phyloP scores from a whole-genome alignment of 2,888 invertebrate species.

The Polydrusus pterygomalis region DNA sequence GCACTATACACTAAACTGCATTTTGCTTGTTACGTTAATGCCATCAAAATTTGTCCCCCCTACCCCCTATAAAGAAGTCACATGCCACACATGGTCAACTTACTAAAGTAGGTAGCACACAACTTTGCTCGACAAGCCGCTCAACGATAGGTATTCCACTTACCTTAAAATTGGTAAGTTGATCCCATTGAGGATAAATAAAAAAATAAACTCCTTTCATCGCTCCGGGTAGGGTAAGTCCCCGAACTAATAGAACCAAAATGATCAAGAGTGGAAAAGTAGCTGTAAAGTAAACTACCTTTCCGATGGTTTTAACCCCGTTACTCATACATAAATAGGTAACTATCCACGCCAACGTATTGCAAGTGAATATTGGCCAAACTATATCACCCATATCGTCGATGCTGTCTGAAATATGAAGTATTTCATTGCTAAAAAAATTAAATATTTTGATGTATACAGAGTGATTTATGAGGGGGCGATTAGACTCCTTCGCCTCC shows the following conservation, averaged over 20 bases:
- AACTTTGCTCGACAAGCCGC: too few relatives aligned
- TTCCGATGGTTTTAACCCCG: constrained; percentile 91
- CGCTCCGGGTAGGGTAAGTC: constrained; percentile 88
- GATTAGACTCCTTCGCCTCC: too few relatives aligned
- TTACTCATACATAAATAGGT: constrained; percentile 90
- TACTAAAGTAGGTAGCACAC: too few relatives aligned
- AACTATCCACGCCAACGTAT: constrained; percentile 85
- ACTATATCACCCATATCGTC: constrained; percentile 85
- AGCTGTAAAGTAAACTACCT: constrained; percentile 93
- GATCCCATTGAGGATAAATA: constrained; percentile 85
- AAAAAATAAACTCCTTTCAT: constrained; percentile 85
- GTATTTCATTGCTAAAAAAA: constrained; percentile 81
- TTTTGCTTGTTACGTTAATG: too few relatives aligned
- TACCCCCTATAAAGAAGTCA: too few relatives aligned
- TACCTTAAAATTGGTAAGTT: constrained; percentile 84
- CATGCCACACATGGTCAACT: too few relatives aligned
- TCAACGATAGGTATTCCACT: constrained; percentile 4
- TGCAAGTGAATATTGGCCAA: constrained; percentile 85
- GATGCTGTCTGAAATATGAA: constrained; percentile 85
- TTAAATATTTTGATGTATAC: background rate
- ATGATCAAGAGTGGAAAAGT: constrained; percentile 87
- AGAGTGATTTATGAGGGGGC: background rate
- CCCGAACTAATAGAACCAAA: constrained; percentile 82
- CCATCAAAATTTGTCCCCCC: too few relatives aligned
- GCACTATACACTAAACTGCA: too few relatives aligned